Percentiles rank a stretch among this genome's conserved stretches.
Conservation (phyloP, 1,140 invertebrate species). For the Megathymus violae region DNA sequence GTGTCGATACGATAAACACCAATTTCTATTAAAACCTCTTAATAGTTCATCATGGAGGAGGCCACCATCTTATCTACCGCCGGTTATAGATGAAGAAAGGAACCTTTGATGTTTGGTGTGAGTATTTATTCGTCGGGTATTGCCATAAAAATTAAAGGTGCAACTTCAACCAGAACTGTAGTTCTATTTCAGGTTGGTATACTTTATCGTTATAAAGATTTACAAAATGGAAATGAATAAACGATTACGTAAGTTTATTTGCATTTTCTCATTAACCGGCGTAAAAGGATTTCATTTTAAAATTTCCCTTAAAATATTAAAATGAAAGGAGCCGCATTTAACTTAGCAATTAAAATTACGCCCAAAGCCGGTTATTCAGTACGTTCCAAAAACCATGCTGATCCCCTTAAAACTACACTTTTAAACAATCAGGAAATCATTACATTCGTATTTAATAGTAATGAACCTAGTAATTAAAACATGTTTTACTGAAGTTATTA, state of each 20-base stretch:
- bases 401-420: conserved; percentile 25
- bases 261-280: conserved; percentile 26
- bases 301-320: conserved; percentile 29
- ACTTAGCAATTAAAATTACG: conserved; percentile 35
- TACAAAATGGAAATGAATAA: background rate
- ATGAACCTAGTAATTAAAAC: background rate
- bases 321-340: conserved; percentile 30
- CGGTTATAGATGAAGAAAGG: no score
- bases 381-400: conserved; percentile 19
- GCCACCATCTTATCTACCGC: no score
- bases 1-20: no score
- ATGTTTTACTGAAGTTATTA: background rate
- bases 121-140: no score
- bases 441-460: conserved; percentile 10
- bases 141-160: no score
- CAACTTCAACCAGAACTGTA: no score
- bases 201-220: background rate
- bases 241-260: conserved; percentile 24
- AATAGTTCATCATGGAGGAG: no score
- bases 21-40: no score
- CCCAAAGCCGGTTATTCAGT: conserved; percentile 27
- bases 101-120: no score
- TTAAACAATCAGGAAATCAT: conserved; percentile 24
- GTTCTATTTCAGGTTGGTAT: no score
- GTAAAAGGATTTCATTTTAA: conserved; percentile 30